phyloP scores from a whole-genome alignment of 2,888 invertebrate genomes.

The Napeogenes sylphis region DNA sequence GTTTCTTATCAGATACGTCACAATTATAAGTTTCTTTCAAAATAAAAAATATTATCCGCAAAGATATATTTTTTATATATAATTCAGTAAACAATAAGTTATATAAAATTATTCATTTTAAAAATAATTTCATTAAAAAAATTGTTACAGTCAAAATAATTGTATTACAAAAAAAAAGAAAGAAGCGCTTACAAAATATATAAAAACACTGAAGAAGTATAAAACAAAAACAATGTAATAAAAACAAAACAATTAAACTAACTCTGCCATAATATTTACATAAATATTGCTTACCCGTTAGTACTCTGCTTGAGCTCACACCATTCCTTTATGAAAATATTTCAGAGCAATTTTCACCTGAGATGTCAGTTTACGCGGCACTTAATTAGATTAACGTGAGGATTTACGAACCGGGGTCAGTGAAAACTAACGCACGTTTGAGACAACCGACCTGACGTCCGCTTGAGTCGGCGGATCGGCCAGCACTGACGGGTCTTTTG shows the following conservation, averaged over 20 bases:
- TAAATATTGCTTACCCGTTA: conserved; percentile 52
- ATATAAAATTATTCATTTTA: no score
- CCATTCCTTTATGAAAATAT: conserved; percentile 51
- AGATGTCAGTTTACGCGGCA: conserved; percentile 64
- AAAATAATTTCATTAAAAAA: no score
- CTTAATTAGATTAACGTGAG: conserved; percentile 66
- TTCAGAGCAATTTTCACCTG: conserved; percentile 41
- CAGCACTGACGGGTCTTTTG: conserved; percentile 59
- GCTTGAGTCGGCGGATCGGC: conserved; percentile 63
- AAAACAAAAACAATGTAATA: background rate
- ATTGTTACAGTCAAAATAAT: no score
- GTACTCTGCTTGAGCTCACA: conserved; percentile 42
- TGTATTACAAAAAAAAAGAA: no score
- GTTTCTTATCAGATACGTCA: background rate
- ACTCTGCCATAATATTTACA: conserved; percentile 26
- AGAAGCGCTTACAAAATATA: no score
- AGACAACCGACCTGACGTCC: conserved; percentile 46
- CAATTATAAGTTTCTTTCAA: background rate
- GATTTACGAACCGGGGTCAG: conserved; percentile 32
- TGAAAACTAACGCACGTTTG: conserved; percentile 38
- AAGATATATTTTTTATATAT: no score
- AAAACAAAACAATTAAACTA: conserved; percentile 8
- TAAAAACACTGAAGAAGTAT: background rate
- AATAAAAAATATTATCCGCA: no score
- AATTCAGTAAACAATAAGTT: no score